A percentile compares a stretch with the other conserved stretches of the same genome.
phyloP scores from a whole-genome alignment of 1,140 invertebrate genomes.

The Drosophila fuyamai region DNA sequence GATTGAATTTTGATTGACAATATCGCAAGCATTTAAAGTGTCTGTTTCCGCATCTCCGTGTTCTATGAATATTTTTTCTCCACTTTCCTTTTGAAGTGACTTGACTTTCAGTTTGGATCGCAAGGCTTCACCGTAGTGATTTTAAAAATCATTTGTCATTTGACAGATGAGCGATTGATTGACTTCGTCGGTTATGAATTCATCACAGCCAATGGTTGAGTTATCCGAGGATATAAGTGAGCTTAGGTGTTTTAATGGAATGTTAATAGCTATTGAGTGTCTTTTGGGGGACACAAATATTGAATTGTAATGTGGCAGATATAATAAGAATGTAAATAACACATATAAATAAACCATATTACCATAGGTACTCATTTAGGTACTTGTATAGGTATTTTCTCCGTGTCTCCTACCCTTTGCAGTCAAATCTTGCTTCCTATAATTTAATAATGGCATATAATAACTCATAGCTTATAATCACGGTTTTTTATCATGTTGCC shows the following conservation, averaged over 20 bases:
- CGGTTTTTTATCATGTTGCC: not conserved
- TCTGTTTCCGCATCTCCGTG: slow-evolving; percentile 79
- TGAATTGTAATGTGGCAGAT: too few species aligned
- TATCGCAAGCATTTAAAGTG: slow-evolving; percentile 84
- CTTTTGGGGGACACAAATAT: not conserved
- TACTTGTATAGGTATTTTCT: too few species aligned
- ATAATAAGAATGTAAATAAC: not conserved
- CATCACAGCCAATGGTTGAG: slow-evolving; percentile 9
- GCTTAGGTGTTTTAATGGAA: not conserved
- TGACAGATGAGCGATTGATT: slow-evolving; percentile 82
- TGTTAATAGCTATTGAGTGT: not conserved
- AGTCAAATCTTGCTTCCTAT: not conserved
- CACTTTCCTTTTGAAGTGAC: slow-evolving; percentile 17
- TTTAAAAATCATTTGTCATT: slow-evolving; percentile 80
- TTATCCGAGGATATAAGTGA: not conserved
- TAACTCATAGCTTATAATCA: slow-evolving; percentile 24
- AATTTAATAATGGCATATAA: slow-evolving; percentile 13
- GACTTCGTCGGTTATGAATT: slow-evolving; percentile 62
- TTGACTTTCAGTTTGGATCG: slow-evolving; percentile 25
- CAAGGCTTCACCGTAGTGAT: slow-evolving; percentile 61
- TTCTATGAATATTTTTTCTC: slow-evolving; percentile 49
- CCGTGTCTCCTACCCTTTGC: not conserved
- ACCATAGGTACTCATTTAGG: not conserved
- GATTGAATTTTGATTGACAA: slow-evolving; percentile 85
- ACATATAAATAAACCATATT: not conserved